phyloP scores from a whole-genome alignment of 2,888 invertebrate genomes.

The Helleia helle region DNA sequence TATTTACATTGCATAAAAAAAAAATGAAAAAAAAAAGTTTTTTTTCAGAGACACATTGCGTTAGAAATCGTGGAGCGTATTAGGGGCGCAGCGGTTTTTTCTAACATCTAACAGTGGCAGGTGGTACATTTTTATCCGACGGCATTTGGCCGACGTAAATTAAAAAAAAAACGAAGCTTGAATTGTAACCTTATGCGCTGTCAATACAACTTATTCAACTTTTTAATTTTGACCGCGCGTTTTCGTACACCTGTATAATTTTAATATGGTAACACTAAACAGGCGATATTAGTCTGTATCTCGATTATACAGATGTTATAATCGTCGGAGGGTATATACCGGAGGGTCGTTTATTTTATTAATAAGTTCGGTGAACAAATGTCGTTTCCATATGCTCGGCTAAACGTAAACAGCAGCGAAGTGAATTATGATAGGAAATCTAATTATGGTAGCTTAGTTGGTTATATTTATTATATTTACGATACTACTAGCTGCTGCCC shows the following conservation, averaged over 20 bases:
- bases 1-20: too few relatives aligned
- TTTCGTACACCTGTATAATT: conserved; percentile 4
- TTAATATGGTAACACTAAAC: not conserved
- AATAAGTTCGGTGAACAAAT: conserved; percentile 7
- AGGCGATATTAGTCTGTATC: conserved; percentile 1
- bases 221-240: conserved; percentile 9
- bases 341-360: not conserved
- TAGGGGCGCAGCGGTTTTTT: conserved; percentile 16
- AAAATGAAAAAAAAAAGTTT: too few relatives aligned
- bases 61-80: conserved; percentile 11
- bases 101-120: conserved; percentile 40
- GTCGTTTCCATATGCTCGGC: conserved; percentile 4
- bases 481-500: too few relatives aligned
- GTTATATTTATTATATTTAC: too few relatives aligned
- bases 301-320: not conserved
- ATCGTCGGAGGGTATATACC: not conserved
- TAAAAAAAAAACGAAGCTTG: conserved; percentile 20
- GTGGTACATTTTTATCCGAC: conserved; percentile 41
- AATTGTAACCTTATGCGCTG: conserved; percentile 18
- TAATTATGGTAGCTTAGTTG: too few relatives aligned
- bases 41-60: not conserved
- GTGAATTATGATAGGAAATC: conserved; percentile 3
- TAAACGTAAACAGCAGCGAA: not conserved
- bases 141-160: conserved; percentile 32
- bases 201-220: conserved; percentile 16